These are phyloP conservation scores for Physeter macrocephalus DNA, from an alignment of 2,113 vertebrate species.

Conservation along the genomic window DNA sequence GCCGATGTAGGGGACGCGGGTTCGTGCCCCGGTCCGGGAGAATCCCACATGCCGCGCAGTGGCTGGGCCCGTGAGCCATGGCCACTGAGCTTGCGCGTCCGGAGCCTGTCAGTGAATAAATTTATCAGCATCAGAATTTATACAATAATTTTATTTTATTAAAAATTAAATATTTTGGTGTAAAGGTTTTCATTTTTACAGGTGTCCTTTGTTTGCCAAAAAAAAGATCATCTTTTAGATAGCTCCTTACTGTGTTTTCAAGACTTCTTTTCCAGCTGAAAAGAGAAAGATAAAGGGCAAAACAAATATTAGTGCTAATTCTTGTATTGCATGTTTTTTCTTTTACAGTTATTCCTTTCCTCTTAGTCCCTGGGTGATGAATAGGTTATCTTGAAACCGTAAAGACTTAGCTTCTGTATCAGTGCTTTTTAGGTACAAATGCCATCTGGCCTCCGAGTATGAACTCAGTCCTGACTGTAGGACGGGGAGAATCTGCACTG, in stretches of 20 bases:
- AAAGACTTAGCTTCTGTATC: background rate
- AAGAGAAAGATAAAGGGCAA: conserved; percentile 21
- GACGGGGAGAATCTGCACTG: background rate
- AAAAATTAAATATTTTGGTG: conserved; percentile 35
- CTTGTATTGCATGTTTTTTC: background rate
- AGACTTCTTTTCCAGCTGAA: conserved; percentile 38
- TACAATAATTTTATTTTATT: conserved; percentile 22
- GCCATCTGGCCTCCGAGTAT: background rate
- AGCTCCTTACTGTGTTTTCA: background rate
- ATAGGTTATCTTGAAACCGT: background rate
- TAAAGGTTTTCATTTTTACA: conserved; percentile 36
- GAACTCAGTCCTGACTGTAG: background rate
- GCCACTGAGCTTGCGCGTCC: too few relatives aligned
- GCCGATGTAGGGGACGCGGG: too few relatives aligned
- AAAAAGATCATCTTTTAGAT: background rate
- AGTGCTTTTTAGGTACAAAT: background rate
- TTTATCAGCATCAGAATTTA: too few relatives aligned
- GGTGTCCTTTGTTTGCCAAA: conserved; percentile 24
- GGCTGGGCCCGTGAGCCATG: too few relatives aligned
- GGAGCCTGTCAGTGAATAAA: too few relatives aligned
- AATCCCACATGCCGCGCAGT: too few relatives aligned
- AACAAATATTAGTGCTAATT: background rate
- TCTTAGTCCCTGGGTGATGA: background rate
- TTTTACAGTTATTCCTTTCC: background rate
- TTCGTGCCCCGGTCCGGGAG: too few relatives aligned